A percentile compares a stretch with the other conserved stretches of the same genome.
Evolutionary conservation across 2,888 invertebrate species (phyloP).

Genomic region (Chrysolina americana): DNA sequence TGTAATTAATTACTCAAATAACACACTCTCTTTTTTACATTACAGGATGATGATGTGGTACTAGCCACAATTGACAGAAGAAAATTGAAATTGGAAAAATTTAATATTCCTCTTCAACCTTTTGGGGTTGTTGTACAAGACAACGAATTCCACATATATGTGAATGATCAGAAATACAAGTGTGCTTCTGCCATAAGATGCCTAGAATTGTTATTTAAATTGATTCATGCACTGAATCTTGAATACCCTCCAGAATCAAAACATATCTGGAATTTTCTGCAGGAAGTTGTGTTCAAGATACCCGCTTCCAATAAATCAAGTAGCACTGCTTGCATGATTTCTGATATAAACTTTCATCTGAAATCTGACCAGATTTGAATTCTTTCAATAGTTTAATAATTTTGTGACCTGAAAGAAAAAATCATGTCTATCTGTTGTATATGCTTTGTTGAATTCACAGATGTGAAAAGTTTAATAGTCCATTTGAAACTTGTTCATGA

Average conservation of each 20-base stretch:
- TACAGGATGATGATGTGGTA: background rate
- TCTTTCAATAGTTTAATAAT: background rate
- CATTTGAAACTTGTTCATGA: background rate
- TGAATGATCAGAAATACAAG: background rate
- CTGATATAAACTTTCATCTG: background rate
- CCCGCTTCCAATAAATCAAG: background rate
- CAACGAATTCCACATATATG: background rate
- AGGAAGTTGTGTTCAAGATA: conserved; percentile 21
- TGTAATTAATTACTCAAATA: no score
- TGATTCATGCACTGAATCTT: conserved; percentile 30
- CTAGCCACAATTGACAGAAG: background rate
- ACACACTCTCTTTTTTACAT: background rate
- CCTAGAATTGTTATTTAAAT: conserved; percentile 18
- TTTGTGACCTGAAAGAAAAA: background rate
- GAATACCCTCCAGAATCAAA: conserved; percentile 41
- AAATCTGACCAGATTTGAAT: background rate
- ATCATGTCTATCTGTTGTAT: background rate
- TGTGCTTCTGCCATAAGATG: background rate
- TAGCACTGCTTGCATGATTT: conserved; percentile 1
- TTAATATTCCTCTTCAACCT: background rate
- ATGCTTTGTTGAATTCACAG: background rate
- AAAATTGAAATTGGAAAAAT: background rate
- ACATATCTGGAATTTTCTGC: conserved; percentile 41
- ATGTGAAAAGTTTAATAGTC: background rate
- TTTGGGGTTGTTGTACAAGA: conserved; percentile 1